These are phyloP conservation scores for Miichthys miiuy DNA, from an alignment of 2,797 vertebrate species.

Conservation along the genomic window DNA sequence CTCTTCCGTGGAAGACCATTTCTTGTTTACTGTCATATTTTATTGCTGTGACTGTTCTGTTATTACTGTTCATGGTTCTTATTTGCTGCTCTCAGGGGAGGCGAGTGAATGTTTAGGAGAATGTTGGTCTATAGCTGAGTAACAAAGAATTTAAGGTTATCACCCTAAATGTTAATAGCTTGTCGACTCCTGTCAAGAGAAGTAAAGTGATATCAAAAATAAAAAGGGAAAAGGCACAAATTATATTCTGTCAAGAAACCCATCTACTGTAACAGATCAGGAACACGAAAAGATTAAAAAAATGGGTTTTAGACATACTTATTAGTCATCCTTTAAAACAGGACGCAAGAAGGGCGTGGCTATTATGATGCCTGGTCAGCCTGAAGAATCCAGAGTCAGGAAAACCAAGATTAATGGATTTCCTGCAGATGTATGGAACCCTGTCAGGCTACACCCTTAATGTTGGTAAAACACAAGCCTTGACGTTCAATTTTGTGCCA, in stretches of 20 bases:
- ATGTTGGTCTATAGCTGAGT: too few relatives aligned
- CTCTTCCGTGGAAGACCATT: too few relatives aligned
- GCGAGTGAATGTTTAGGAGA: too few relatives aligned
- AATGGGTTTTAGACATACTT: background rate
- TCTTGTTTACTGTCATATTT: too few relatives aligned
- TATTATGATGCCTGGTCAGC: background rate
- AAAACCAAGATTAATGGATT: background rate
- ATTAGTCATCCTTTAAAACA: background rate
- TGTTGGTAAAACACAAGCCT: conserved; percentile 5
- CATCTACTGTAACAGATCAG: background rate
- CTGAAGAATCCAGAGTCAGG: background rate
- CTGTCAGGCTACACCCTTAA: conserved; percentile 18
- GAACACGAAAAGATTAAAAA: background rate
- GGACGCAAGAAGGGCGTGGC: background rate
- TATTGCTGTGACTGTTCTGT: too few relatives aligned
- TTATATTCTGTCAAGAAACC: background rate
- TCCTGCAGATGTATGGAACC: background rate
- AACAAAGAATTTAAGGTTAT: too few relatives aligned
- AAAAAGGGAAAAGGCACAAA: background rate
- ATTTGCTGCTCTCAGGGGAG: too few relatives aligned
- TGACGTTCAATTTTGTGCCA: background rate
- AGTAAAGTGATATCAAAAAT: too few relatives aligned
- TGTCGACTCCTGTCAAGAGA: too few relatives aligned
- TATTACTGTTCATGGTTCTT: too few relatives aligned
- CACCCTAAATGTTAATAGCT: too few relatives aligned